These are phyloP conservation scores for Cylindroiulus punctatus DNA, from an alignment of 2,888 invertebrate species.

Conservation along the genomic window DNA sequence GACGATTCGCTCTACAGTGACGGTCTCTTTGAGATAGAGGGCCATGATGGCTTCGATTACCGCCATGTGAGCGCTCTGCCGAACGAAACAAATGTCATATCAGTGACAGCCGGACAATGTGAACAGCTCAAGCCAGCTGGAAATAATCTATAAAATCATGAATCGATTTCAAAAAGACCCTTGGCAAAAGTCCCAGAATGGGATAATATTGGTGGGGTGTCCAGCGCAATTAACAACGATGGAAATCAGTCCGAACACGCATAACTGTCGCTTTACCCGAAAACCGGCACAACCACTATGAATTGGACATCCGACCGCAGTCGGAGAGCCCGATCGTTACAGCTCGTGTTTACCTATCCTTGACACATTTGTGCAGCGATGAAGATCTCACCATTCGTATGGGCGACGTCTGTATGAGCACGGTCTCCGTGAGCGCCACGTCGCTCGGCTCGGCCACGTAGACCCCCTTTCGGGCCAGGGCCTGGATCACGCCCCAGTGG, in stretches of 20 bases:
- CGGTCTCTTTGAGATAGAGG: conserved; percentile 91
- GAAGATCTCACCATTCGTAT: conserved; percentile 81
- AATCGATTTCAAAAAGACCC: neutral
- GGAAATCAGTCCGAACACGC: too few relatives aligned
- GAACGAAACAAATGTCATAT: conserved; percentile 58
- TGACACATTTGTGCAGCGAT: neutral
- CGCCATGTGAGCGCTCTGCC: conserved; percentile 93
- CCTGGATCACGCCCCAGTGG: conserved; percentile 94
- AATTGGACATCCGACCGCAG: neutral
- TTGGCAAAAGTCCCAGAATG: neutral
- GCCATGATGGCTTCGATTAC: conserved; percentile 96
- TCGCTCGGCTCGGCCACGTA: conserved; percentile 85
- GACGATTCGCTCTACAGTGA: conserved; percentile 85
- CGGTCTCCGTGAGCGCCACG: conserved; percentile 91
- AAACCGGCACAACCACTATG: neutral
- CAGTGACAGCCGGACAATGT: neutral
- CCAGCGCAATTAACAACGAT: too few relatives aligned
- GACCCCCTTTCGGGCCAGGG: conserved; percentile 89
- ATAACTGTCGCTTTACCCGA: too few relatives aligned
- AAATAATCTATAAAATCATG: conserved; percentile 2
- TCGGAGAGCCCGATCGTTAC: neutral
- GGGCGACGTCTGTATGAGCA: conserved; percentile 94
- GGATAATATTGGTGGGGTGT: neutral
- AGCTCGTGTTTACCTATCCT: conserved; percentile 48
- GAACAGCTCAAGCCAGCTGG: neutral